phyloP scores from a whole-genome alignment of 2,113 vertebrate genomes.

The Ciconia boyciana region DNA sequence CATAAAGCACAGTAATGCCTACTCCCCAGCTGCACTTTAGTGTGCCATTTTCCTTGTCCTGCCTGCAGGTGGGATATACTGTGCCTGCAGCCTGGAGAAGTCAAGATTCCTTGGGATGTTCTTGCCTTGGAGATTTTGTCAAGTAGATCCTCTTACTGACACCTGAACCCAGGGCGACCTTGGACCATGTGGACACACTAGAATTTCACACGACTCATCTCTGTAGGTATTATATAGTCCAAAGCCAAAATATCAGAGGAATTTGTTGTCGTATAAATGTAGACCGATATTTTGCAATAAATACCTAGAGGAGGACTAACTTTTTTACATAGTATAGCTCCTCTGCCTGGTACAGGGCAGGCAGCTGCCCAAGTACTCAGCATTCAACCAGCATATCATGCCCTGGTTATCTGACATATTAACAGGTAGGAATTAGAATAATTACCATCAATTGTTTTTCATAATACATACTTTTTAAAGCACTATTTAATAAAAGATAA shows the following conservation, averaged over 20 bases:
- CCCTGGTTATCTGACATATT: background rate
- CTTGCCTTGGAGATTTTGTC: constrained; percentile 55
- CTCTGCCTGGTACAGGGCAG: background rate
- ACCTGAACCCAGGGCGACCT: constrained; percentile 43
- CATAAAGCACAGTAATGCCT: background rate
- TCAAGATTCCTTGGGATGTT: constrained; percentile 56
- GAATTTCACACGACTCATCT: constrained; percentile 48
- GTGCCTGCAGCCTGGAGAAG: background rate
- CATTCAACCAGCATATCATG: background rate
- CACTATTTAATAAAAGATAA: background rate
- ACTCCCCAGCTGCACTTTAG: background rate
- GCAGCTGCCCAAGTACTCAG: background rate
- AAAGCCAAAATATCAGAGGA: constrained; percentile 19
- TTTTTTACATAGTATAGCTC: background rate
- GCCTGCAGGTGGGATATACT: background rate
- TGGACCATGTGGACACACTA: background rate
- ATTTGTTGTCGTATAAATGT: background rate
- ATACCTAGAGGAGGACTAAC: background rate
- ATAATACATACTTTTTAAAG: background rate
- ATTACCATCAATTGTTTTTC: background rate
- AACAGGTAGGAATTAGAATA: background rate
- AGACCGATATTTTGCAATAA: background rate
- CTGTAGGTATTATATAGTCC: background rate
- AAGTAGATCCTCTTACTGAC: constrained; percentile 57
- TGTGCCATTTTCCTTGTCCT: background rate